Base-by-base conservation (phyloP, 2,113 vertebrate genomes). In the Felis chaus region DNA sequence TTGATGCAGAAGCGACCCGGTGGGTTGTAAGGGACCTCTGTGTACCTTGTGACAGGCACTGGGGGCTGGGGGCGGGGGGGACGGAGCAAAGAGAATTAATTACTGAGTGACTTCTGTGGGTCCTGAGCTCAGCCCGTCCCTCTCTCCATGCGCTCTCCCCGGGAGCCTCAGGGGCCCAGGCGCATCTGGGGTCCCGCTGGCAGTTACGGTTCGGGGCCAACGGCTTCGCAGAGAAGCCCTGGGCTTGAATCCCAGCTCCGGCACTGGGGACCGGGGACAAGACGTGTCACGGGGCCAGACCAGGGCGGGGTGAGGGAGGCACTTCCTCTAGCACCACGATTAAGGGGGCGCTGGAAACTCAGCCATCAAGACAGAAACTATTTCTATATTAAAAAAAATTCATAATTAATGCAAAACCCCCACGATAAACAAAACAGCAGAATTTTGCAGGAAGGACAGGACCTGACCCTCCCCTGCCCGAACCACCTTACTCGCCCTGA, bases 311-410 rank as follows among this genome's bases (percentile, higher is more conserved):
- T 0, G 18, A 33, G 39, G 13, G n/a, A 71, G 61, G n/a, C 23
- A 1, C 36, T 29, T 4, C 2, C 5, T 23, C 5, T 0, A 3
- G 29, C 1, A 12, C 1, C 11, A 11, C 39, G 4, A 11, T 15
- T 21, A 68, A 33, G 25, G 66, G 15, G 13, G 31, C 21, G 1
- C 33, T 10, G 1, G 27, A 23, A 18, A 69, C 50, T 61, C n/a
- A 10, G 69, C 36, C 84, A 33, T 27, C 5, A 4, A 45, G 23
- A 9, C 55, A 83, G 18, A 36, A 48, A n/a, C 1, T 2, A 9
- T 82, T 68, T 65, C 15, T 12, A 1, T 53, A n/a, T 63, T n/a
- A 45, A 33, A 13, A 74, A 78, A 78, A 31, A 21, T n/a, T 48
- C 25, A 36, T 41, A 69, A 65, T 3, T 10, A 63, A 73, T 7